Evolutionary conservation across 2,113 vertebrate species (phyloP).

Genomic region (Serinus canaria): DNA sequence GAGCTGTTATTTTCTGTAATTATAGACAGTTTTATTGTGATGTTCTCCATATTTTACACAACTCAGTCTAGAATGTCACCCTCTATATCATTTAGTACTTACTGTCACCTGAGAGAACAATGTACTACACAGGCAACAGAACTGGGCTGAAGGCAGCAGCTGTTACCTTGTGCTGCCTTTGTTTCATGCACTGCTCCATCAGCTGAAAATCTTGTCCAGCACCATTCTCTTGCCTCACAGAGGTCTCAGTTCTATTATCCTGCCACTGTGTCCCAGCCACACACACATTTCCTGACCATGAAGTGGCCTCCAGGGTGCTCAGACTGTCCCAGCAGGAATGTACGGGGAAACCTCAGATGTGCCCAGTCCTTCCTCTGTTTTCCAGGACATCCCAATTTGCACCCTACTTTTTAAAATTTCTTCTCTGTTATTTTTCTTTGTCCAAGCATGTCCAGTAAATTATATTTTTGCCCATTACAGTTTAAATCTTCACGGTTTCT

Average conservation of each 20-base stretch:
- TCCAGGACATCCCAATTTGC: background rate
- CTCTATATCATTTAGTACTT: background rate
- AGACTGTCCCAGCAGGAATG: background rate
- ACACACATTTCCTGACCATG: background rate
- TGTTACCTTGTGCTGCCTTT: background rate
- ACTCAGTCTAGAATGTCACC: background rate
- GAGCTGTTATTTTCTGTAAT: background rate
- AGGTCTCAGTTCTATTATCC: background rate
- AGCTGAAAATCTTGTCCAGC: background rate
- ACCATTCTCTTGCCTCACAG: background rate
- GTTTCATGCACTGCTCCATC: background rate
- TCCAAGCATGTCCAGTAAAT: background rate
- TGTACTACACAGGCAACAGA: background rate
- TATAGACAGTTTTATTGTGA: background rate
- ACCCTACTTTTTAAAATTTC: background rate
- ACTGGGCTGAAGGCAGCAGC: background rate
- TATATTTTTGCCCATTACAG: background rate
- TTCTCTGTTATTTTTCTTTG: background rate
- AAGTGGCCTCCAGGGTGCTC: background rate
- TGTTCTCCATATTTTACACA: background rate
- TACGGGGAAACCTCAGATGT: background rate
- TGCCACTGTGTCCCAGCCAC: background rate
- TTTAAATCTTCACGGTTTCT: background rate
- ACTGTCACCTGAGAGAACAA: background rate
- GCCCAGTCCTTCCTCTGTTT: background rate